Evolutionary conservation across 2,113 vertebrate species (phyloP).

Genomic region (Vulpes vulpes): DNA sequence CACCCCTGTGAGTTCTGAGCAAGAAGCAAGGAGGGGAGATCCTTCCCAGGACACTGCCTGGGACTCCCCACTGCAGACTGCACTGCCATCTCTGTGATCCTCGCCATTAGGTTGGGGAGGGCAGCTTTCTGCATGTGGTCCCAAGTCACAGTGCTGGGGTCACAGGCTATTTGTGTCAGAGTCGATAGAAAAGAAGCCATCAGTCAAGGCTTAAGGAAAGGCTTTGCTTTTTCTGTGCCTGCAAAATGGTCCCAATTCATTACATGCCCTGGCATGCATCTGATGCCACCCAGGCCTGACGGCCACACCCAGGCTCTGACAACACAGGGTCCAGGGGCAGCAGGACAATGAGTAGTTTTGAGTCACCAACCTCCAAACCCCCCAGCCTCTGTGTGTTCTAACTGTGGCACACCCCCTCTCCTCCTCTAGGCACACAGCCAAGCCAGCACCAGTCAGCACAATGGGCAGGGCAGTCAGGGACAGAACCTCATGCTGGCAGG

Average conservation of each 20-base stretch:
- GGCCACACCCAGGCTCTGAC: background rate
- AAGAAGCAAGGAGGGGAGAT: background rate
- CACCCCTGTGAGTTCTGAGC: background rate
- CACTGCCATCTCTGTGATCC: background rate
- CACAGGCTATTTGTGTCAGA: conserved; percentile 57
- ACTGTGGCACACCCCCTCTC: accelerated
- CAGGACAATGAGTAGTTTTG: background rate
- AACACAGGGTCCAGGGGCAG: background rate
- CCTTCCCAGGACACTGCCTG: accelerated
- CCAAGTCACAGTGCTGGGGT: conserved; percentile 46
- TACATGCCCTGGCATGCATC: background rate
- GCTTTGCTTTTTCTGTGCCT: conserved; percentile 59
- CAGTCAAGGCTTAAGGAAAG: conserved; percentile 49
- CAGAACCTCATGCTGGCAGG: background rate
- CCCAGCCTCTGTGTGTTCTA: accelerated
- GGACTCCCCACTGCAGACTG: accelerated
- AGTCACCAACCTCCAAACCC: background rate
- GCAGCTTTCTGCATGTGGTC: conserved; percentile 47
- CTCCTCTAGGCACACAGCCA: background rate
- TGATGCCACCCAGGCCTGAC: accelerated
- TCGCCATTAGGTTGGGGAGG: conserved; percentile 43
- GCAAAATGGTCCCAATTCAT: conserved; percentile 16
- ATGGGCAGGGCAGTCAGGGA: background rate
- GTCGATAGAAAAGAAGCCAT: conserved; percentile 69
- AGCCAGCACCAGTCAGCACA: accelerated